Conservation (phyloP, 2,797 vertebrate genomes). For the Crotalus adamanteus region DNA sequence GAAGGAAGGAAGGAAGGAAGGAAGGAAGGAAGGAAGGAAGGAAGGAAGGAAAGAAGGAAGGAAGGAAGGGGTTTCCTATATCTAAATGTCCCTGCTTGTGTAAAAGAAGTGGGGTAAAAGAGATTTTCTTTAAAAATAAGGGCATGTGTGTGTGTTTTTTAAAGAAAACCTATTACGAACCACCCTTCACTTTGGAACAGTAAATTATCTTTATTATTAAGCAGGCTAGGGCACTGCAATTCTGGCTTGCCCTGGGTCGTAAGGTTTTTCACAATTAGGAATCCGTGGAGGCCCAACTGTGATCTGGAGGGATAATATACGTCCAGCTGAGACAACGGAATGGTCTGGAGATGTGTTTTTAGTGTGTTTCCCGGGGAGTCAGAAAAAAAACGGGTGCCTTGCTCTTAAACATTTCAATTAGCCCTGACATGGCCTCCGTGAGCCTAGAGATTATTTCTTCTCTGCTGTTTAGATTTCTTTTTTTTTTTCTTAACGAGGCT, state of each 20-base stretch:
- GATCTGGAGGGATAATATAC: constrained; percentile 71
- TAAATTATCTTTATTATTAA: constrained; percentile 78
- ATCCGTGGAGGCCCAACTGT: constrained; percentile 60
- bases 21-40: neutral
- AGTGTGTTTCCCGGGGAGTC: constrained; percentile 60
- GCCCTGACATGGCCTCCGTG: constrained; percentile 62
- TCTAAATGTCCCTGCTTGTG: neutral
- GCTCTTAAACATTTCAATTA: constrained; percentile 70
- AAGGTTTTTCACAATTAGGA: constrained; percentile 75
- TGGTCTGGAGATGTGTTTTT: constrained; percentile 62
- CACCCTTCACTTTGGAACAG: constrained; percentile 72
- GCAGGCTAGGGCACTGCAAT: constrained; percentile 69
- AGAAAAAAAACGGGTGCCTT: constrained; percentile 44
- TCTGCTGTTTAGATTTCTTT: constrained; percentile 56
- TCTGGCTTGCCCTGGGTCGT: constrained; percentile 74
- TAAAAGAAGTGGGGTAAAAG: neutral
- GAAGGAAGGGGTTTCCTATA: neutral
- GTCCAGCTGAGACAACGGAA: constrained; percentile 68
- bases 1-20: too few species aligned
- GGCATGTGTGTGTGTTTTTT: constrained; percentile 58
- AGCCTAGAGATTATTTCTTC: constrained; percentile 64
- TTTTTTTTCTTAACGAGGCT: constrained; percentile 55
- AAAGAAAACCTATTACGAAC: constrained; percentile 79
- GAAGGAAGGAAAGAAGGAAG: neutral
- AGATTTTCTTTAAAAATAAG: constrained; percentile 35